These are phyloP conservation scores for Syrista parreyssii DNA, from an alignment of 2,888 invertebrate species.

Conservation along the genomic window DNA sequence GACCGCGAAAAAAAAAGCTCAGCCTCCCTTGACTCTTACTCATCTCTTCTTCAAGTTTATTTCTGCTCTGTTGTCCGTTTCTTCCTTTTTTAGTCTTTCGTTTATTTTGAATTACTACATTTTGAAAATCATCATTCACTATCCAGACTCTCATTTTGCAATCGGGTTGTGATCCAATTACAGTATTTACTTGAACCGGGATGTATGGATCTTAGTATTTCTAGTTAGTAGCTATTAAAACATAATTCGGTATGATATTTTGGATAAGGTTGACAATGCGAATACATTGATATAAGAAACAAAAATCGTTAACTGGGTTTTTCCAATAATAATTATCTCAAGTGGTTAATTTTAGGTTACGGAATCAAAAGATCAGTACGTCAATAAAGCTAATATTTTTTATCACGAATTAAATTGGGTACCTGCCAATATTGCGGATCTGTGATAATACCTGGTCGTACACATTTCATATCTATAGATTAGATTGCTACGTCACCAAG, in stretches of 20 bases:
- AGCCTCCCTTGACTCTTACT: neutral
- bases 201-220: neutral
- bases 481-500: neutral
- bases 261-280: neutral
- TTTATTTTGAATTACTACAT: neutral
- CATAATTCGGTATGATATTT: neutral
- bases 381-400: neutral
- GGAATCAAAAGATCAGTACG: neutral
- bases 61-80: neutral
- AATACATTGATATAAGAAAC: neutral
- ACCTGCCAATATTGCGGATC: neutral
- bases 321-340: neutral
- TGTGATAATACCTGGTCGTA: neutral
- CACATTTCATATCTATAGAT: neutral
- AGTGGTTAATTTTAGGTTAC: neutral
- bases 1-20: constrained; percentile 14
- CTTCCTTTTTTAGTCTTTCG: neutral
- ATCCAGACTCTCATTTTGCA: neutral
- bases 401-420: neutral
- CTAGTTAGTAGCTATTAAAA: no score
- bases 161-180: neutral
- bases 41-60: neutral
- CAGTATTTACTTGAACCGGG: neutral
- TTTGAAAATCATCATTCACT: neutral
- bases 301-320: neutral